Base-by-base conservation (phyloP, 2,113 vertebrate genomes). In the Telmatochromis sp. region DNA sequence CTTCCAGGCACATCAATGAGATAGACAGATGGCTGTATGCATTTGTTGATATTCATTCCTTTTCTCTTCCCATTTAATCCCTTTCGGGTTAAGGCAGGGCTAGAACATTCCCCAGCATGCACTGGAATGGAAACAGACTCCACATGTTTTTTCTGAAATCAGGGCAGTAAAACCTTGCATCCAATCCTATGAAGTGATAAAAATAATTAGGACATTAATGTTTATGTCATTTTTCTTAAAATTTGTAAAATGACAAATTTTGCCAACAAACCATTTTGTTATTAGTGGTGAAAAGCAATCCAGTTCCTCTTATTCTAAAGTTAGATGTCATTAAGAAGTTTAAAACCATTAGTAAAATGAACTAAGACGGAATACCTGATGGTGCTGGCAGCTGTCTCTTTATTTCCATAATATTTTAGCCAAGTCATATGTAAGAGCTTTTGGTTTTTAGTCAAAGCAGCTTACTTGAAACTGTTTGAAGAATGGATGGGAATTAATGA, bases 21-120 rank as follows among this genome's bases (percentile, higher is more conserved):
- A 87, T n/a, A 73, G 57, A 54, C 7, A 42, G 58, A 81, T 68
- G 86, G 84, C 80, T 75, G 82, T 80, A 68, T 80, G 80, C 86
- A 86, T 86, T 86, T 82, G 81, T 82, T 91, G 89, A 88, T 80
- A 89, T 65, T 92, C 83, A 85, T 57, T 89, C 57, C 28, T 23
- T 84, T 80, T 84, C 33, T 35, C 80, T 80, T 87, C 57, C 35
- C 42, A 42, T 47, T 68, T 88, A 90, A 92, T 89, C 89, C 60
- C 23, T 82, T 35, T n/a, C 3, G 23, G 83, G 90, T 85, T 65
- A 78, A 9, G 35, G 31, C 14, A 4, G 37, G 75, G 80, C 40
- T 40, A 80, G 9, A 26, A 21, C 13, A 19, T 51, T 85, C 89
- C 81, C 80, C 82, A 88, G 83, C 78, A 83, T 80, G 60, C 82